These are phyloP conservation scores for Esox niger DNA, from an alignment of 2,113 vertebrate genomes.

Conservation along the genomic window DNA sequence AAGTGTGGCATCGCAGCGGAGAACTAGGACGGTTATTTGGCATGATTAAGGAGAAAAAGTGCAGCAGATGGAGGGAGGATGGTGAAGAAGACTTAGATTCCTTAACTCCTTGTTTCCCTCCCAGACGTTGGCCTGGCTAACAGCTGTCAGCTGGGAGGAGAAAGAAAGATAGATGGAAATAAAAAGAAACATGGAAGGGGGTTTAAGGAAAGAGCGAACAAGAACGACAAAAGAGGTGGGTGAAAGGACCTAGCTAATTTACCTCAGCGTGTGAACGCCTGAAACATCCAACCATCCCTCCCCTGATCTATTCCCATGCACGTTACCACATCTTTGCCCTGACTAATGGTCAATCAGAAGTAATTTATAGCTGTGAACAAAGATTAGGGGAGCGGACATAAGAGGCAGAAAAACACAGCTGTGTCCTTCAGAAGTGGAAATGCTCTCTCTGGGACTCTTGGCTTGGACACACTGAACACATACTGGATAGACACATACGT, in stretches of 20 bases:
- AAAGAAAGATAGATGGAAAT: not conserved
- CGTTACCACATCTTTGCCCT: not conserved
- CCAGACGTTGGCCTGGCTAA: not conserved
- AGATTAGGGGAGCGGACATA: not conserved
- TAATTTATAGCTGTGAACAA: not conserved
- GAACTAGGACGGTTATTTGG: conserved; percentile 23
- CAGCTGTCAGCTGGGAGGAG: conserved; percentile 44
- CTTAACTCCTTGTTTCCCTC: no score
- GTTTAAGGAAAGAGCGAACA: not conserved
- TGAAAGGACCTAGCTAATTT: not conserved
- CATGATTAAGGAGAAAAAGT: conserved; percentile 14
- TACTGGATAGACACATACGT: not conserved
- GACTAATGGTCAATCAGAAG: not conserved
- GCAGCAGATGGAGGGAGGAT: conserved; percentile 7
- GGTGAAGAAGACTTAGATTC: conserved; percentile 23
- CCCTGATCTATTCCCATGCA: not conserved
- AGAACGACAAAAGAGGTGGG: not conserved
- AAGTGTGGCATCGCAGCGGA: conserved; percentile 7
- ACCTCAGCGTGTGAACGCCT: no score
- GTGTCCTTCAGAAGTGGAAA: not conserved
- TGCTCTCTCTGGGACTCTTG: not conserved
- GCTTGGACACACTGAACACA: not conserved
- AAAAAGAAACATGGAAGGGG: not conserved
- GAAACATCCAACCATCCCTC: not conserved
- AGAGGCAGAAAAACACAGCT: not conserved